Evolutionary conservation across 2,113 vertebrate species (phyloP).

Genomic region (Clarias batrachus): DNA sequence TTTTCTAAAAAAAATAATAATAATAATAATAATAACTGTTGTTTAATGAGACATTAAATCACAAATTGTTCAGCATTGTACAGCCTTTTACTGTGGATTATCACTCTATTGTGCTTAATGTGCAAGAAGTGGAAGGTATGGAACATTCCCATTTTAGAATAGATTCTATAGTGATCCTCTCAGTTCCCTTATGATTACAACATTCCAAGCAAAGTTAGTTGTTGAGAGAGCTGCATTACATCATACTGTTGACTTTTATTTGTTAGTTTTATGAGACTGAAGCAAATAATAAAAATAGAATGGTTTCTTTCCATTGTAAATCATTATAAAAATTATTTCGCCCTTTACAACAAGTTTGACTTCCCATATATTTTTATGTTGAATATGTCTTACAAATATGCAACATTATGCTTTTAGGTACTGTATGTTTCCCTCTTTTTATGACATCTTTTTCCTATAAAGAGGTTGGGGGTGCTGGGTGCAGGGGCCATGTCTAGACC

Average conservation of each 20-base stretch:
- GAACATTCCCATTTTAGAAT: not conserved
- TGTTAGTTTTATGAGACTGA: conserved; percentile 13
- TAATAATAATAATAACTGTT: no score
- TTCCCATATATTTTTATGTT: conserved; percentile 52
- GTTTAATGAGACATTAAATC: conserved; percentile 1
- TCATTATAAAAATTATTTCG: conserved; percentile 3
- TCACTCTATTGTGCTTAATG: not conserved
- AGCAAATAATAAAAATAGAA: conserved; percentile 31
- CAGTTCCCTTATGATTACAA: conserved; percentile 3
- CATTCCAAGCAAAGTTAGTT: conserved; percentile 11
- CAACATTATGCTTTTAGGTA: conserved; percentile 60
- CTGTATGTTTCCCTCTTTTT: conserved; percentile 36
- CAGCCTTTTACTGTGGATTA: not conserved
- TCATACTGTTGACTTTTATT: conserved; percentile 33
- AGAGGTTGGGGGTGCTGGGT: conserved; percentile 46
- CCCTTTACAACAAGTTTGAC: conserved; percentile 52
- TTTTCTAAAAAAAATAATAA: no score
- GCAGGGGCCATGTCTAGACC: conserved; percentile 61
- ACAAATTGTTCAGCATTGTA: conserved; percentile 1
- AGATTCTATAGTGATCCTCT: conserved; percentile 10
- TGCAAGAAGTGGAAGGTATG: not conserved
- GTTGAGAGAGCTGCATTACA: not conserved
- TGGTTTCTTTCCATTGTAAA: not conserved
- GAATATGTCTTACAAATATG: conserved; percentile 62
- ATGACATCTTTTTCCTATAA: conserved; percentile 22